phyloP scores from a whole-genome alignment of 2,888 invertebrate species.

The Melanostoma mellinum region DNA sequence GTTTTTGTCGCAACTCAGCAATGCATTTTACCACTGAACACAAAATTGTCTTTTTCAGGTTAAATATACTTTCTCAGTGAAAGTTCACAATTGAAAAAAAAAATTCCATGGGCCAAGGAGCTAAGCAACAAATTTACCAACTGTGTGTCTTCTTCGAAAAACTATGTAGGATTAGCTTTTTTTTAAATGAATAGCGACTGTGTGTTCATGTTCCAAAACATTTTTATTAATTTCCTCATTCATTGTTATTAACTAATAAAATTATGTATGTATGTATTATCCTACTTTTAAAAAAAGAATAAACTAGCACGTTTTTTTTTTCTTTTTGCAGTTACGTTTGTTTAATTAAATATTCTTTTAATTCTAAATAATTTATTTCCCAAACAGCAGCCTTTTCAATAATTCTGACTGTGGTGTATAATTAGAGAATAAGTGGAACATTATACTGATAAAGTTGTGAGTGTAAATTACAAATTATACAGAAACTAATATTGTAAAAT shows the following conservation, averaged over 20 bases:
- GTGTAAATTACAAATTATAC: conserved; percentile 38
- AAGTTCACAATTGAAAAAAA: too few species aligned
- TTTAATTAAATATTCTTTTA: conserved; percentile 52
- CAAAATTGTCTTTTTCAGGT: too few species aligned
- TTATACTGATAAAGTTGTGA: conserved; percentile 45
- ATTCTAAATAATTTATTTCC: conserved; percentile 53
- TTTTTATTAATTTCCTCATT: conserved; percentile 68
- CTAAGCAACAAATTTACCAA: too few species aligned
- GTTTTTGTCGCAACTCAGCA: too few species aligned
- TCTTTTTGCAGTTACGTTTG: conserved; percentile 14
- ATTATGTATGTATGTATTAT: conserved; percentile 61
- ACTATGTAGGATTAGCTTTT: not conserved
- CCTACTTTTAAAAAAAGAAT: conserved; percentile 63
- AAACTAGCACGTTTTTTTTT: conserved; percentile 44
- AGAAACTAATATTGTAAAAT: conserved; percentile 7
- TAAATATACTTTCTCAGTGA: too few species aligned
- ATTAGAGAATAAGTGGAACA: conserved; percentile 54
- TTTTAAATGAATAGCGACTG: not conserved
- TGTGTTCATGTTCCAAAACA: conserved; percentile 47
- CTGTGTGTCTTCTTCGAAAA: too few species aligned
- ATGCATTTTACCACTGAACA: too few species aligned
- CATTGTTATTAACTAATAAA: conserved; percentile 69
- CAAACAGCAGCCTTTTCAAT: conserved; percentile 36
- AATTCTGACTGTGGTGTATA: conserved; percentile 37
- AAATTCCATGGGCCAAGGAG: too few species aligned